phyloP scores from a whole-genome alignment of 2,888 invertebrate genomes.

The Pandemis corylana region DNA sequence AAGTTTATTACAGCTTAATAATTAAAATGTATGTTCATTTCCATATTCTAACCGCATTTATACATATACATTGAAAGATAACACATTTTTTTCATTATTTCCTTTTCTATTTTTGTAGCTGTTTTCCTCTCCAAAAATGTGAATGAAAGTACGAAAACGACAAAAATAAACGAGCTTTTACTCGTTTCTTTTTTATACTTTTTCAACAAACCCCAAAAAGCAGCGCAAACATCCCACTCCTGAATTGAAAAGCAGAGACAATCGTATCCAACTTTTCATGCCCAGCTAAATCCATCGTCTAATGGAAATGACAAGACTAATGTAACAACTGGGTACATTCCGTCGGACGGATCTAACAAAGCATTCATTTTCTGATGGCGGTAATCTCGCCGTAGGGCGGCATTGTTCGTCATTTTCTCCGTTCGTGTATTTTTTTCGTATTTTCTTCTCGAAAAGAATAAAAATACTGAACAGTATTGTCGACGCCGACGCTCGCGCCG shows the following conservation, averaged over 20 bases:
- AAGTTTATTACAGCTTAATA: not conserved
- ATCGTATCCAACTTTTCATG: slow-evolving; percentile 66
- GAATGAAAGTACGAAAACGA: slow-evolving; percentile 11
- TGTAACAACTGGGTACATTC: slow-evolving; percentile 80
- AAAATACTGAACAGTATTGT: slow-evolving; percentile 82
- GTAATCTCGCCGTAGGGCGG: slow-evolving; percentile 83
- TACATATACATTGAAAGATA: not conserved
- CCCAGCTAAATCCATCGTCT: slow-evolving; percentile 61
- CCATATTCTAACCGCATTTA: not conserved
- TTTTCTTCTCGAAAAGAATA: slow-evolving; percentile 79
- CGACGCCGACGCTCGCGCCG: slow-evolving; percentile 78
- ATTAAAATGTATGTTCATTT: not conserved
- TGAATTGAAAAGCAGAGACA: slow-evolving; percentile 66
- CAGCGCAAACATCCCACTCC: slow-evolving; percentile 52
- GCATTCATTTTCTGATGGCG: slow-evolving; percentile 84
- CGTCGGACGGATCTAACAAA: slow-evolving; percentile 78
- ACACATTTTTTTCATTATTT: not conserved
- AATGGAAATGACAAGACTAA: slow-evolving; percentile 81
- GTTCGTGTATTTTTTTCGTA: slow-evolving; percentile 68
- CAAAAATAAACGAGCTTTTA: slow-evolving; percentile 4
- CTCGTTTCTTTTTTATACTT: slow-evolving; percentile 25
- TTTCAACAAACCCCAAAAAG: slow-evolving; percentile 37
- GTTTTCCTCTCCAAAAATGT: slow-evolving; percentile 10
- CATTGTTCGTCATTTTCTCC: slow-evolving; percentile 82
- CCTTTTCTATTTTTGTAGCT: not conserved